A percentile compares a stretch with the other conserved stretches of the same genome.
These are phyloP conservation scores for Achlya flavicornis DNA, from an alignment of 2,888 invertebrate species.

Conservation along the genomic window DNA sequence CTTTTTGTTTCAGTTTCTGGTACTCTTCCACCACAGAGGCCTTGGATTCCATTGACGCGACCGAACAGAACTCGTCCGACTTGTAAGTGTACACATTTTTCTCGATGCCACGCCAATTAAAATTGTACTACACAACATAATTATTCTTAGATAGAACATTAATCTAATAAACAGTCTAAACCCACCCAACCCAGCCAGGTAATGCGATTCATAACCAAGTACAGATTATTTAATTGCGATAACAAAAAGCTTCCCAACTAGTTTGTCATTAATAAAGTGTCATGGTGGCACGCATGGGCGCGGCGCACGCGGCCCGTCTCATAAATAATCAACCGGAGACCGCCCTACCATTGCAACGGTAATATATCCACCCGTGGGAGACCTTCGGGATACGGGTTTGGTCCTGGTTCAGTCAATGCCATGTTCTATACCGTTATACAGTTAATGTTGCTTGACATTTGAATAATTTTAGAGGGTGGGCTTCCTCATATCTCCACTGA, in stretches of 20 bases:
- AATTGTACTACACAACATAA: background rate
- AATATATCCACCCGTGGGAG: constrained; percentile 55
- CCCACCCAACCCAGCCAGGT: constrained; percentile 16
- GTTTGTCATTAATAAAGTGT: constrained; percentile 71
- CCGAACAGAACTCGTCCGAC: constrained; percentile 95
- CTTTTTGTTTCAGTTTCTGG: constrained; percentile 91
- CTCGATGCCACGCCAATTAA: background rate
- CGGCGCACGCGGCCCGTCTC: constrained; percentile 59
- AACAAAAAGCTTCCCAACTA: constrained; percentile 59
- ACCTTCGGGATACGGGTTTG: constrained; percentile 42
- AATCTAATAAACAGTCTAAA: background rate
- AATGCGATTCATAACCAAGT: constrained; percentile 45
- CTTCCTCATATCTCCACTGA: constrained; percentile 32
- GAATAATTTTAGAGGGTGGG: constrained; percentile 46
- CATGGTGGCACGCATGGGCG: constrained; percentile 68
- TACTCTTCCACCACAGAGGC: constrained; percentile 95
- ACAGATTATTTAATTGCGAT: constrained; percentile 52
- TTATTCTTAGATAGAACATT: constrained; percentile 1
- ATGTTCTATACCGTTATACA: constrained; percentile 46
- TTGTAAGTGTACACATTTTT: constrained; percentile 88
- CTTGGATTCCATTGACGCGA: constrained; percentile 96
- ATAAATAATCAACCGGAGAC: constrained; percentile 67
- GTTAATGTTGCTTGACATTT: constrained; percentile 47
- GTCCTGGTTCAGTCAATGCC: constrained; percentile 34
- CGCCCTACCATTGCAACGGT: constrained; percentile 63